A percentile compares a stretch with the other conserved stretches of the same genome.
Evolutionary conservation across 1,140 invertebrate species (phyloP).

Genomic region (Brevipalpus yothersi): DNA sequence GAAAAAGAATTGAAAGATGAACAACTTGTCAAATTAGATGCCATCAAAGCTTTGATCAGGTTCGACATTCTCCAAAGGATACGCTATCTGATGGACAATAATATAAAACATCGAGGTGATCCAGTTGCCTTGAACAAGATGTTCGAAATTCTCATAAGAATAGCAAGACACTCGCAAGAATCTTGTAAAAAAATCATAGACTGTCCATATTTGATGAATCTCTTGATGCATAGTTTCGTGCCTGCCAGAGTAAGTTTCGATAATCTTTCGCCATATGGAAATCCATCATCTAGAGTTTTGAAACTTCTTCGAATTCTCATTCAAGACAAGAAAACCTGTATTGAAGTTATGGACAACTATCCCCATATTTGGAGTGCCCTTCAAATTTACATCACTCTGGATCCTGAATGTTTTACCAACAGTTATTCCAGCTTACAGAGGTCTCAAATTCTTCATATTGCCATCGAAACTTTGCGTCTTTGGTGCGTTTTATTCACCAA

Average conservation of each 20-base stretch:
- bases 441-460: background rate
- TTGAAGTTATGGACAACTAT: background rate
- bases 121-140: background rate
- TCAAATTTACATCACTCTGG: conserved; percentile 2
- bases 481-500: conserved; percentile 2
- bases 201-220: conserved; percentile 2
- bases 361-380: conserved; percentile 1
- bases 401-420: conserved; percentile 1
- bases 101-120: conserved; percentile 1
- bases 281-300: conserved; percentile 1
- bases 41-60: conserved; percentile 5
- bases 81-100: conserved; percentile 3
- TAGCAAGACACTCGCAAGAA: conserved; percentile 6
- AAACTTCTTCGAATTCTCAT: conserved; percentile 4
- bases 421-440: background rate
- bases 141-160: conserved; percentile 10
- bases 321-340: background rate
- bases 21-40: conserved; percentile 5
- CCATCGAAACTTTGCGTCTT: conserved; percentile 6
- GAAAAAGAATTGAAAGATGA: conserved; percentile 6
- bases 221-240: background rate
- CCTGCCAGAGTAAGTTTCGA: background rate
- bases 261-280: background rate
- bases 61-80: conserved; percentile 7
- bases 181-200: background rate